Evolutionary conservation across 2,888 invertebrate species (phyloP), one percentile per base, ranked within the genome.

Genomic region (Pseudococcus longispinus): DNA sequence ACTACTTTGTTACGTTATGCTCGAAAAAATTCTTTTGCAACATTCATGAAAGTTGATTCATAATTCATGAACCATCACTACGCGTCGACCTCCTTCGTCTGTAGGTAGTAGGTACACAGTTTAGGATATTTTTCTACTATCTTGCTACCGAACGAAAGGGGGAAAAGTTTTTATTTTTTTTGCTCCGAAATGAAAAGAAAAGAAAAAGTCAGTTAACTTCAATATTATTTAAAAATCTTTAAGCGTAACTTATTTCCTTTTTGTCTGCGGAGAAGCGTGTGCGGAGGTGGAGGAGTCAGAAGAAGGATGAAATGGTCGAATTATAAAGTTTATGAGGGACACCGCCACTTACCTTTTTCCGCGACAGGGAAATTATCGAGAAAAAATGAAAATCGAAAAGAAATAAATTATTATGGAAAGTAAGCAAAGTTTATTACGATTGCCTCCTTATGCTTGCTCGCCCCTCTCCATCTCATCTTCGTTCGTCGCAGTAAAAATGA

Each of bases 261-360:
- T 37, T 42, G 82, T 82, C 23, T 46, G 51, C 32, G 13, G 42
- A 37, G 20, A 2, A 37, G 20, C 26, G 83, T 46, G 51, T n/a
- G 13, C n/a, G 18, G 20, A 2, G n/a, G 20, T 18, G 83, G n/a
- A 23, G 29, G 26, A 37, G 20, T 11, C 23, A n/a, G 84, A 37
- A 18, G n/a, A 60, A 60, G 60, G 32, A 70, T 70, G 29, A 29
- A 84, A 84, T 84, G 60, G 84, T 37, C 84, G 60, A 84, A 84
- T 84, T 84, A 84, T 84, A 60, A 84, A 84, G 84, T 84, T 84
- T 84, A 84, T 84, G 55, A 84, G 32, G 84, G 55, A 84, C 55
- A 60, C 84, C 84, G 37, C 84, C 60, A 29, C 46, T 84, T 37
- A 65, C 60, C 44, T 84, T 55, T 60, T 60, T 32, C 23, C 55